Conservation (phyloP, 2,797 vertebrate species). For the Pygocentrus nattereri region DNA sequence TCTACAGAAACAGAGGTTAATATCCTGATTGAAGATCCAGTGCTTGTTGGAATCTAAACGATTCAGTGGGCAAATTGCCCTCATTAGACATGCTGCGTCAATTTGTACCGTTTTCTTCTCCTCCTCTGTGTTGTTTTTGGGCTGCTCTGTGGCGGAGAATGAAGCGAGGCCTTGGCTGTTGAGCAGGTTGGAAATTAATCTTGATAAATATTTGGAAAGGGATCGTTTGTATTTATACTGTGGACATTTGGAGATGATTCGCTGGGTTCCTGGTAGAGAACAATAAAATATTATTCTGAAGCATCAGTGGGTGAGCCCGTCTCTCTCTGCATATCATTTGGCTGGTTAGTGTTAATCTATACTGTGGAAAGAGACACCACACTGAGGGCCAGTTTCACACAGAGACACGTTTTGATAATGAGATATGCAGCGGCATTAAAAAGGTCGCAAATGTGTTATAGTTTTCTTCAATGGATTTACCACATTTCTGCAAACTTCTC, state of each 20-base stretch:
- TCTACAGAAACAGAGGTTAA: conserved; percentile 52
- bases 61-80: conserved; percentile 22
- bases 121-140: conserved; percentile 14
- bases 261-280: background rate
- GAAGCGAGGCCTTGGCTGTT: background rate
- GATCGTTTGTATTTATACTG: background rate
- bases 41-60: conserved; percentile 23
- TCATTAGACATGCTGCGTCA: background rate
- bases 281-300: background rate
- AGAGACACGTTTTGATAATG: background rate
- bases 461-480: too few relatives aligned
- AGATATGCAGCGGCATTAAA: background rate
- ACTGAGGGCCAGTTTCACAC: background rate
- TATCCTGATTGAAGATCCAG: conserved; percentile 35
- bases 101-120: background rate
- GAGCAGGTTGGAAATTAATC: background rate
- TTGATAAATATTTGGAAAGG: conserved; percentile 18
- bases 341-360: background rate
- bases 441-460: too few relatives aligned
- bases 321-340: background rate
- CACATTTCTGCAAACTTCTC: too few relatives aligned
- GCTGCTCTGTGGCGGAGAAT: background rate
- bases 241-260: background rate
- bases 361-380: background rate
- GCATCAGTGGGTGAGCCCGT: background rate